Conservation (phyloP, 2,113 vertebrate genomes). For the Panthera tigris region DNA sequence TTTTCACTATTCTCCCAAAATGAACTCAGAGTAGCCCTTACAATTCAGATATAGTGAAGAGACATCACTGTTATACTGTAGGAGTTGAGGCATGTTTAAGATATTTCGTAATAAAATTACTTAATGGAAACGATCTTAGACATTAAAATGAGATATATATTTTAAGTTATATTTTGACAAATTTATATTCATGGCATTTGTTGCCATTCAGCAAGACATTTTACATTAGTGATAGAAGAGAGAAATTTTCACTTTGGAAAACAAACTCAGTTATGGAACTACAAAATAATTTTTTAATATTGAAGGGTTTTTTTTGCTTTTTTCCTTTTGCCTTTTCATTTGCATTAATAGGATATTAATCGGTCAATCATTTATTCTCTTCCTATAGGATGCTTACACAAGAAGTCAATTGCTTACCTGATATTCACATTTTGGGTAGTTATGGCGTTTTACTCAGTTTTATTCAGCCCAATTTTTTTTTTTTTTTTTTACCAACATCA, state of each 20-base stretch:
- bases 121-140: background rate
- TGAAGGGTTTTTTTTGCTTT: background rate
- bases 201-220: background rate
- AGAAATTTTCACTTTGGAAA: constrained; percentile 29
- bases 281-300: constrained; percentile 13
- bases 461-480: background rate
- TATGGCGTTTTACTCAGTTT: constrained; percentile 14
- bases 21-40: constrained; percentile 55
- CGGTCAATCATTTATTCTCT: background rate
- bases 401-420: background rate
- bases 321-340: background rate
- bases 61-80: background rate
- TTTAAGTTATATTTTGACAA: constrained; percentile 19
- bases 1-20: constrained; percentile 56
- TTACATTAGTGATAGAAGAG: constrained; percentile 28
- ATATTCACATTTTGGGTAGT: constrained; percentile 10
- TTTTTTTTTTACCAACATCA: background rate
- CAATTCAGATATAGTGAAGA: constrained; percentile 26
- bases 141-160: constrained; percentile 2
- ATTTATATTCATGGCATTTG: background rate
- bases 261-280: constrained; percentile 38
- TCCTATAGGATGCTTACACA: background rate
- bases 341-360: constrained; percentile 21
- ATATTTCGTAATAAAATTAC: constrained; percentile 4
- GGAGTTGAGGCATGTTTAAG: constrained; percentile 30